Evolutionary conservation across 2,888 invertebrate genomes (phyloP).

Genomic region (Eilema caniola): DNA sequence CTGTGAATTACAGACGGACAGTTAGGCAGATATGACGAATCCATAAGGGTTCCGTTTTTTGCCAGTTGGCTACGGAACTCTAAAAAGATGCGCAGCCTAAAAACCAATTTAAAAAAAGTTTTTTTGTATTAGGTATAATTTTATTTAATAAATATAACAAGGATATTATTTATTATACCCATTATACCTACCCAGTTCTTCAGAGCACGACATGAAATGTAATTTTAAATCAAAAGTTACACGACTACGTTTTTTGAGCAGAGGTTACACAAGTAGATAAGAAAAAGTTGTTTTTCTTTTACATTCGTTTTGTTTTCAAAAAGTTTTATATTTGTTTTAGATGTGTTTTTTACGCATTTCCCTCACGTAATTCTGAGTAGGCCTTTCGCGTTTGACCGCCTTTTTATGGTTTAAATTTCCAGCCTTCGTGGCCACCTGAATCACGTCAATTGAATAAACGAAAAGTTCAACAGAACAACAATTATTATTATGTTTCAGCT

Average conservation of each 20-base stretch:
- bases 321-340: conserved; percentile 43
- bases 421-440: conserved; percentile 36
- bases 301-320: conserved; percentile 37
- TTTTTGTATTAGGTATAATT: conserved; percentile 63
- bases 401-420: conserved; percentile 48
- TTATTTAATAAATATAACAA: conserved; percentile 48
- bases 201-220: conserved; percentile 17
- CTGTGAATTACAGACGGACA: no score
- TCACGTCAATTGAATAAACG: conserved; percentile 53
- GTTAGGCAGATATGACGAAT: no score
- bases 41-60: no score
- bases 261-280: conserved; percentile 31
- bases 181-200: conserved; percentile 22
- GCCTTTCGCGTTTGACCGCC: conserved; percentile 47
- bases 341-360: conserved; percentile 43
- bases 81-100: conserved; percentile 70
- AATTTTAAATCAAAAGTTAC: conserved; percentile 35
- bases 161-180: conserved; percentile 28
- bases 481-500: conserved; percentile 46
- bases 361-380: conserved; percentile 47
- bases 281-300: conserved; percentile 35
- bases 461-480: conserved; percentile 50
- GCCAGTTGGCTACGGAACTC: no score
- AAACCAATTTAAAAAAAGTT: conserved; percentile 73
- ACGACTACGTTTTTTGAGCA: conserved; percentile 28